Conservation (phyloP, 2,888 invertebrate species). For the Aporophyla lueneburgensis region DNA sequence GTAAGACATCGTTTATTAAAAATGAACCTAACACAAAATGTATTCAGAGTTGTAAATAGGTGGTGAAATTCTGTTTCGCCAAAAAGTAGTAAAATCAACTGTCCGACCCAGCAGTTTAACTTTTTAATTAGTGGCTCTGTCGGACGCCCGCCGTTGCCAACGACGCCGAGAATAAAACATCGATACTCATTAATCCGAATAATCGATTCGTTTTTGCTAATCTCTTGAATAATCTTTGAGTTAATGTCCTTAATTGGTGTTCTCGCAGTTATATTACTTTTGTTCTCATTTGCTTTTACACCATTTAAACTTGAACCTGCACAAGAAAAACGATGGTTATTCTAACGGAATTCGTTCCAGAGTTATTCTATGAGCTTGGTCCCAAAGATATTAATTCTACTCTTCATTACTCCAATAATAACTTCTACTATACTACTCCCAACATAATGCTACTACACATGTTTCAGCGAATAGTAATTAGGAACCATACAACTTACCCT, state of each 20-base stretch:
- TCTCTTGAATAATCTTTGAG: constrained; percentile 57
- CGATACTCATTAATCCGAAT: constrained; percentile 66
- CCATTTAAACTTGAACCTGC: neutral
- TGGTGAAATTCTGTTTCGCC: constrained; percentile 60
- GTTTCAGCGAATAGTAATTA: constrained; percentile 61
- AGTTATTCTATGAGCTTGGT: neutral
- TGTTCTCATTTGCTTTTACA: constrained; percentile 28
- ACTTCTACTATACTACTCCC: constrained; percentile 45
- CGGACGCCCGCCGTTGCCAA: constrained; percentile 42
- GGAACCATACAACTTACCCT: constrained; percentile 56
- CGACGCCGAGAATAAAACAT: constrained; percentile 64
- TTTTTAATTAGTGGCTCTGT: constrained; percentile 84
- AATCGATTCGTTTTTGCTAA: constrained; percentile 66
- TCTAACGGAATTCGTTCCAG: neutral
- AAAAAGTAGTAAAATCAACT: constrained; percentile 80
- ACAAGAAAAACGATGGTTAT: neutral
- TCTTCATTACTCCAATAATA: constrained; percentile 38
- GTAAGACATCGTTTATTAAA: constrained; percentile 32
- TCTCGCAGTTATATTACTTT: constrained; percentile 30
- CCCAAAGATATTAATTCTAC: neutral
- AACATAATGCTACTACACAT: constrained; percentile 57
- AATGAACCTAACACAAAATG: constrained; percentile 50
- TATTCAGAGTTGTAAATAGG: constrained; percentile 62
- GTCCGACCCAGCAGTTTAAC: constrained; percentile 83
- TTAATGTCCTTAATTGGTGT: constrained; percentile 44